Base-by-base conservation (phyloP, 1,140 invertebrate species). In the Drosophila elegans region DNA sequence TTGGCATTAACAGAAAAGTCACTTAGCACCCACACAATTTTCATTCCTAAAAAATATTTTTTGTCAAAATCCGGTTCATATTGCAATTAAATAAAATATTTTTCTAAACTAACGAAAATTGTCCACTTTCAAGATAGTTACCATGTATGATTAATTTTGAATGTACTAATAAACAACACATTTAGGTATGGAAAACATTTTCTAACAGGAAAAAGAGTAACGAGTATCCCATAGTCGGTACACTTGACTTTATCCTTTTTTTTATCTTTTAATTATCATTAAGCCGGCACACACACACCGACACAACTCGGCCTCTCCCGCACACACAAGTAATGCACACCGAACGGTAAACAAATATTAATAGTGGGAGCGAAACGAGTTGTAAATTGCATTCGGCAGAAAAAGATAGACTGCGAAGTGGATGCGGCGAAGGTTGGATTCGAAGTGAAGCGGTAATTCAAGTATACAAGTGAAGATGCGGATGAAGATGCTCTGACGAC, bases 401-500 rank as follows among this genome's bases (percentile, higher is more conserved):
- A 12, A 39, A 34, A 49, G 48, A 34, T 16, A 11, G 46, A 29
- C 27, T 29, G 48, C 61, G 67, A 62, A 54, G 69, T 83, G 69
- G 57, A 63, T 86, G 59, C 85, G 77, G 74, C 77, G 59, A 64
- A 56, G 73, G 63, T 67, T 89, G 63, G 77, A 90, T 69, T 69
- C 88, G 67, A 74, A 89, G 59, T 89, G 68, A 89, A 89, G 84
- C 85, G 66, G 84, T 80, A 84, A 80, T 84, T 89, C 84, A 84
- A 84, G 84, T 89, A 69, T 89, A 89, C 85, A 83, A 80, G 72
- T 74, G 85, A 90, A 89, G 84, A 89, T 90, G 74, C 57, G 48
- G 29, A 51, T 34, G 48, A 51, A 48, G 48, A 51, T 51, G 48
- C 48, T 51, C 48, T 27, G 29, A 29, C 48, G 56, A 57, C 66